These are phyloP conservation scores for Drosophila nr. fundita DNA, from an alignment of 2,888 invertebrate species.

Conservation along the genomic window DNA sequence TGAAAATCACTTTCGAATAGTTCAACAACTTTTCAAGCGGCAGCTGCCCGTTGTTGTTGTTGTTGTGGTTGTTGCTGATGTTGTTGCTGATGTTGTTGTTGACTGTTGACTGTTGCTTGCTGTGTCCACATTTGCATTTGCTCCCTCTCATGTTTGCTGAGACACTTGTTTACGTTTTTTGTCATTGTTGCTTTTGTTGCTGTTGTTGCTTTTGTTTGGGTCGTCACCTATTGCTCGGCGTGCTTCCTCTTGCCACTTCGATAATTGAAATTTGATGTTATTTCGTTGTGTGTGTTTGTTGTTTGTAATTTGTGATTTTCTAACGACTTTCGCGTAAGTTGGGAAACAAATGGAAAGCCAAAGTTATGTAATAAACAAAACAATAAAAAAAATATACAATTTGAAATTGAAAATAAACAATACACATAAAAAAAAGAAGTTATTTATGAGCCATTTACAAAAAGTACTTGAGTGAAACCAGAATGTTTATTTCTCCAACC, in stretches of 20 bases:
- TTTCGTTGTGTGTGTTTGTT: conserved; percentile 14
- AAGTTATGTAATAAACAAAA: background rate
- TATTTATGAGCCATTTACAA: background rate
- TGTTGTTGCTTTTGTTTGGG: conserved; percentile 48
- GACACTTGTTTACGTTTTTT: conserved; percentile 60
- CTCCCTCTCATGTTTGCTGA: conserved; percentile 42
- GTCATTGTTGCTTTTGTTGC: conserved; percentile 28
- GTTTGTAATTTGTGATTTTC: conserved; percentile 32
- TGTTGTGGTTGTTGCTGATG: conserved; percentile 20
- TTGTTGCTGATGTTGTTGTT: too few relatives aligned
- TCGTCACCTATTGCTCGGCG: conserved; percentile 55
- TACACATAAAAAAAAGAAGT: background rate
- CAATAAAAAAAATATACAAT: background rate
- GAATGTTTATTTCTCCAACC: background rate
- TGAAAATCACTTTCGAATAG: conserved; percentile 75
- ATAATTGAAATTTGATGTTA: conserved; percentile 83
- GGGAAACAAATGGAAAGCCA: background rate
- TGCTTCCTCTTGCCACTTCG: conserved; percentile 62
- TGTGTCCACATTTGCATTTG: conserved; percentile 50
- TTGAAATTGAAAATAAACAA: background rate
- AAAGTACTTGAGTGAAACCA: background rate
- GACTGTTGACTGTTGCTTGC: conserved; percentile 24
- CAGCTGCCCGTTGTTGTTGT: conserved; percentile 23
- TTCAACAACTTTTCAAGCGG: conserved; percentile 63
- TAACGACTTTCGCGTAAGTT: conserved; percentile 12